phyloP scores from a whole-genome alignment of 2,888 invertebrate genomes.

The Eulithis prunata region DNA sequence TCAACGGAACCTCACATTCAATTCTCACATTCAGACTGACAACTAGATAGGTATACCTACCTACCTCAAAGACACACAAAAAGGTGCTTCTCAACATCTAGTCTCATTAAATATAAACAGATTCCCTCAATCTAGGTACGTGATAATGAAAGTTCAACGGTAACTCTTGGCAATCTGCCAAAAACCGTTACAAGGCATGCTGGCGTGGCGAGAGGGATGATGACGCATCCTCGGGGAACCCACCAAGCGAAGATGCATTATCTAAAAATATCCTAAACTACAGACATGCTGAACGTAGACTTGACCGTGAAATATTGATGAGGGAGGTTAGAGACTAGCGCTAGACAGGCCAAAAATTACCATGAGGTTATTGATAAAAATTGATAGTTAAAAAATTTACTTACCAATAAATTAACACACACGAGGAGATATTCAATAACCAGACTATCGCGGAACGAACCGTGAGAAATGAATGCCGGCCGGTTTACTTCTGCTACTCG shows the following conservation, averaged over 20 bases:
- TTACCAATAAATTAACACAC: conserved; percentile 58
- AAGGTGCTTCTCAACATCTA: not conserved
- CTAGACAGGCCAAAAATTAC: not conserved
- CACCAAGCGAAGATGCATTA: conserved; percentile 35
- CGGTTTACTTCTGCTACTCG: conserved; percentile 69
- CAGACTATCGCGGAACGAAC: conserved; percentile 66
- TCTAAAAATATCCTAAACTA: conserved; percentile 40
- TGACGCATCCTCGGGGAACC: conserved; percentile 36
- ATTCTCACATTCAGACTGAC: conserved; percentile 34
- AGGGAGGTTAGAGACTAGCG: conserved; percentile 8
- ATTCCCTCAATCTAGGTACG: conserved; percentile 9
- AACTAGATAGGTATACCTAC: conserved; percentile 1
- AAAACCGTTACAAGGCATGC: conserved; percentile 37
- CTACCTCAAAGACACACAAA: not conserved
- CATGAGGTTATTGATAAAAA: not conserved
- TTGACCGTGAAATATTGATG: conserved; percentile 35
- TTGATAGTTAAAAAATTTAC: conserved; percentile 43
- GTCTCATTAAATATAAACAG: conserved; percentile 5
- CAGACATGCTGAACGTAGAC: conserved; percentile 41
- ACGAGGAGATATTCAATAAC: conserved; percentile 53
- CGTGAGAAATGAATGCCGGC: conserved; percentile 78
- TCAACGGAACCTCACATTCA: conserved; percentile 53
- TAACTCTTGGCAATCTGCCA: conserved; percentile 50
- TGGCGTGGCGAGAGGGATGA: conserved; percentile 27
- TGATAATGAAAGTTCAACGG: conserved; percentile 49